Evolutionary conservation across 2,797 vertebrate genomes (phyloP).

Genomic region (Myotis pilosus): DNA sequence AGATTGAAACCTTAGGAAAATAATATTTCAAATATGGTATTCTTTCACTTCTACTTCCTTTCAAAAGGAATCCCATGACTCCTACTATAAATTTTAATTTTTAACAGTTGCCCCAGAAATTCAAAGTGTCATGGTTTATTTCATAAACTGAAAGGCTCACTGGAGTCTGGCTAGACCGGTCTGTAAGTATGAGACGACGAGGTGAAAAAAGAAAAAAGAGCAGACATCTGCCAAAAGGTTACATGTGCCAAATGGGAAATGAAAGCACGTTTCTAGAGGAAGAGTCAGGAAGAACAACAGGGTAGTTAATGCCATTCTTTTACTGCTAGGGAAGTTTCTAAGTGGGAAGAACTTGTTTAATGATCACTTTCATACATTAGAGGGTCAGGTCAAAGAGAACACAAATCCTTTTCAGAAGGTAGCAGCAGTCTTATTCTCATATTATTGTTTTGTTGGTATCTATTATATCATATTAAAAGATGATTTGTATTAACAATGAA

Average conservation of each 20-base stretch:
- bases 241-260: conserved; percentile 68
- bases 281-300: background rate
- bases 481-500: background rate
- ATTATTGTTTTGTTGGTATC: background rate
- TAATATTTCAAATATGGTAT: conserved; percentile 16
- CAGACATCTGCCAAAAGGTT: conserved; percentile 67
- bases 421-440: background rate
- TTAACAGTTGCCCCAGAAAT: conserved; percentile 6
- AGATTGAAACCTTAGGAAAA: conserved; percentile 43
- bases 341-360: conserved; percentile 22
- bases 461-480: conserved; percentile 1
- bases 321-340: background rate
- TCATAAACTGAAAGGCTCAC: conserved; percentile 26
- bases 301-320: conserved; percentile 13
- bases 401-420: background rate
- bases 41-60: conserved; percentile 12
- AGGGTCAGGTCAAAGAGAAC: background rate
- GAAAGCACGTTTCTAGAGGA: background rate
- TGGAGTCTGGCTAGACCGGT: conserved; percentile 22
- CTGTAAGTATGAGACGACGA: conserved; percentile 60
- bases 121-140: conserved; percentile 49
- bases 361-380: background rate
- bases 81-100: background rate
- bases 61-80: background rate
- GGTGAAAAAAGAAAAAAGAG: conserved; percentile 17